Base-by-base conservation (phyloP, 2,888 invertebrate species). In the Leucophenga maculata region DNA sequence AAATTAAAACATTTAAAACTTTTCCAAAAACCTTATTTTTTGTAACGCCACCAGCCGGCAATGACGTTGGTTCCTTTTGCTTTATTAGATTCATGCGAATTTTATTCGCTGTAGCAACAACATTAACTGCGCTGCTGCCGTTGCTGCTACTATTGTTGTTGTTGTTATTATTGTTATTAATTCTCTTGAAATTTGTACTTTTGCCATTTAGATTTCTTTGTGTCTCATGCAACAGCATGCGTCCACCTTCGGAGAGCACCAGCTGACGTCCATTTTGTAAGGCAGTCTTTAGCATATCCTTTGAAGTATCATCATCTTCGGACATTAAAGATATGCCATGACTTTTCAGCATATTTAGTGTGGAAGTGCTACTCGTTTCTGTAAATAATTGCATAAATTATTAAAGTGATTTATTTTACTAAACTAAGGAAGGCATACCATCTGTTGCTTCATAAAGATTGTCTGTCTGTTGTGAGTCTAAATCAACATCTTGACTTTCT, bases 301-400 rank as follows among this genome's bases (percentile, higher is more conserved):
- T 88, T 90, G 92, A 86, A 82, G 89, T 90, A 77, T 93, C 92
- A 86, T 96, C 96, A 18, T 92, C 90, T 44, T 92, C 90, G 65
- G 95, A 94, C 86, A 96, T 91, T 93, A 97, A 93, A 59, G 95
- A 93, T 82, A 96, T 95, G 73, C 96, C 96, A 89, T 96, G 95
- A 77, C 93, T 92, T 86, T 95, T 94, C 71, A 97, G 90, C 88
- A 96, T 90, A 86, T 92, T 92, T 74, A 94, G 73, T 0, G 88
- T 86, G 0, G 85, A 82, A 54, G 81, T 80, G 22, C 86, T 86
- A 39, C 39, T 39, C 18, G 8, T 18, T 22, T 86, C 87, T 87
- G 39, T 3, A 60, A 65, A n/a, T 16, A 60, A 50, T 22, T 8
- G 31, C 1, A 39, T 6, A 48, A 46, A n/a, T n/a, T 54, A 39